phyloP scores from a whole-genome alignment of 2,888 invertebrate species.

The Tetanocera ferruginea region DNA sequence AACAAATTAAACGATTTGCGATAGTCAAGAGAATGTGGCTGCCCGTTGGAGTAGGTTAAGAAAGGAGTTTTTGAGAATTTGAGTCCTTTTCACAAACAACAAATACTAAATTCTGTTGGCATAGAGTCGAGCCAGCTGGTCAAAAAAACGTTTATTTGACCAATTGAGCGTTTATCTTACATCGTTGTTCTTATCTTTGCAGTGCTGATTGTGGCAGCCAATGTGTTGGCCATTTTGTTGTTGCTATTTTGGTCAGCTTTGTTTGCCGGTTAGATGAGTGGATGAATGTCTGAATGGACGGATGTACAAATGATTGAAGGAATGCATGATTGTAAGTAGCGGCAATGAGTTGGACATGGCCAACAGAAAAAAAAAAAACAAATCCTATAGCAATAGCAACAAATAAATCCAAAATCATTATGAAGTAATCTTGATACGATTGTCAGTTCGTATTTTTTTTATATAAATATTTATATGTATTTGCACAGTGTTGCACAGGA shows the following conservation, averaged over 20 bases:
- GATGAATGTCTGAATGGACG: not conserved
- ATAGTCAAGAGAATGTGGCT: not conserved
- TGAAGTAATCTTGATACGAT: slow-evolving; percentile 26
- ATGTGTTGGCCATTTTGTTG: not conserved
- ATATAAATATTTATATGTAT: not conserved
- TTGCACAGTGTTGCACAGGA: not conserved
- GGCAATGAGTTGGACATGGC: not conserved
- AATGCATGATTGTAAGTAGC: not conserved
- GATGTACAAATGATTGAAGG: not conserved
- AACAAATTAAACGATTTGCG: slow-evolving; percentile 46
- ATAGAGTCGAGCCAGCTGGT: not conserved
- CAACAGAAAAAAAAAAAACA: not conserved
- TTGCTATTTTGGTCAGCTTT: not conserved
- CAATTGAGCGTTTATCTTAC: slow-evolving; percentile 45
- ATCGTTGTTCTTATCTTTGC: slow-evolving; percentile 6
- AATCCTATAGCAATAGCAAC: not conserved
- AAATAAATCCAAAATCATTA: slow-evolving; percentile 32
- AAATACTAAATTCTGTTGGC: not conserved
- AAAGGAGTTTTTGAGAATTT: not conserved
- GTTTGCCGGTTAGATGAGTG: not conserved
- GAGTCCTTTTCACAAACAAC: not conserved
- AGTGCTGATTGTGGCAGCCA: slow-evolving; percentile 18
- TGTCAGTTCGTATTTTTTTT: not conserved
- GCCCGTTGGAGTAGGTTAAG: not conserved
- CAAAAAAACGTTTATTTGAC: slow-evolving; percentile 39